phyloP scores from a whole-genome alignment of 2,797 vertebrate species.

The Cirrhinus molitorella region DNA sequence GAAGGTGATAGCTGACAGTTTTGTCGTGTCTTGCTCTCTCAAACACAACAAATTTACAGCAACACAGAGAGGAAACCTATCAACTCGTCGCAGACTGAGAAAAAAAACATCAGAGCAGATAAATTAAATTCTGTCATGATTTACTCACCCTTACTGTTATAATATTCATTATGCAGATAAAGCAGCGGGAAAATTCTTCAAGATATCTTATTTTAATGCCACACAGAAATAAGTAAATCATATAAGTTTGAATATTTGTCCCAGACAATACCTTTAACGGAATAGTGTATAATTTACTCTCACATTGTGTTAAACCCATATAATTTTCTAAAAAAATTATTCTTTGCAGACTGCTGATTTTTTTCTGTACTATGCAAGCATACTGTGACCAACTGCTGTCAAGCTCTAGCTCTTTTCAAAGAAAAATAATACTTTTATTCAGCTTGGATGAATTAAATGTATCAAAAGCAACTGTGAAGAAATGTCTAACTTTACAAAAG shows the following conservation, averaged over 20 bases:
- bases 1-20: conserved; percentile 45
- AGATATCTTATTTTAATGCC: neutral
- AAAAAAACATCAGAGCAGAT: conserved; percentile 17
- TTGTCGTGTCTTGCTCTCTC: neutral
- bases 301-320: neutral
- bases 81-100: conserved; percentile 15
- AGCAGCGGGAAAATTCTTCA: neutral
- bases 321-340: too few relatives aligned
- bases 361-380: too few relatives aligned
- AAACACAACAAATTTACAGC: conserved; percentile 27
- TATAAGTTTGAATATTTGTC: neutral
- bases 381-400: too few relatives aligned
- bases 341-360: too few relatives aligned
- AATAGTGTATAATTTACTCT: neutral
- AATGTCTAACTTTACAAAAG: neutral
- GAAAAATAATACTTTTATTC: neutral
- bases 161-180: neutral
- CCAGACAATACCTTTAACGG: neutral
- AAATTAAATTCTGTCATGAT: neutral
- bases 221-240: neutral
- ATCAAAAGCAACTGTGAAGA: neutral
- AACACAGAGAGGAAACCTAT: conserved; percentile 7
- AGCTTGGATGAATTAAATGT: neutral
- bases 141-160: neutral
- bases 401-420: too few relatives aligned